Evolutionary conservation across 2,888 invertebrate species (phyloP).

Genomic region (Plagodis dolabraria): DNA sequence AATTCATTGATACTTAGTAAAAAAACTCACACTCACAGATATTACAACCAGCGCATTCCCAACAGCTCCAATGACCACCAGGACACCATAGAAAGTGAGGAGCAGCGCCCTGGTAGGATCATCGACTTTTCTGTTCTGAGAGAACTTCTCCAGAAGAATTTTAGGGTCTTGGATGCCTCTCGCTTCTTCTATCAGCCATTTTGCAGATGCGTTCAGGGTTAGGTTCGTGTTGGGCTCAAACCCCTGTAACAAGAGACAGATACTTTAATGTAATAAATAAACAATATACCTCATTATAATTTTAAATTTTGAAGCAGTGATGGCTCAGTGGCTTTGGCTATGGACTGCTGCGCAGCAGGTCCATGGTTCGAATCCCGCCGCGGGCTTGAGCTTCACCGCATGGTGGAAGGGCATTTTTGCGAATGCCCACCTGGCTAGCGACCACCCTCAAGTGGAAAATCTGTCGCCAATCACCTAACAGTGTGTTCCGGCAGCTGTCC

Average conservation of each 20-base stretch:
- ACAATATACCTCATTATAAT: not conserved
- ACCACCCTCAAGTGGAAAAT: too few species aligned
- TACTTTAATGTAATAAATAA: not conserved
- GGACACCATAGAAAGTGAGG: slow-evolving; percentile 88
- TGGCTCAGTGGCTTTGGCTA: too few species aligned
- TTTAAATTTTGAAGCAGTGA: too few species aligned
- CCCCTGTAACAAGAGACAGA: slow-evolving; percentile 64
- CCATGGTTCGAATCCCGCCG: too few species aligned
- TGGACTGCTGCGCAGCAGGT: too few species aligned
- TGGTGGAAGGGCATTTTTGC: too few species aligned
- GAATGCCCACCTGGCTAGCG: too few species aligned
- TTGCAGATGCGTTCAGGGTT: slow-evolving; percentile 69
- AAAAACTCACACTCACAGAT: slow-evolving; percentile 72
- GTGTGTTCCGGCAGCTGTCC: too few species aligned
- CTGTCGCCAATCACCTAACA: too few species aligned
- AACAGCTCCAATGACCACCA: slow-evolving; percentile 92
- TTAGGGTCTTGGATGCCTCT: slow-evolving; percentile 70
- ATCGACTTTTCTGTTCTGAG: slow-evolving; percentile 89
- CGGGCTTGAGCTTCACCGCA: too few species aligned
- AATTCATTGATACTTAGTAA: too few species aligned
- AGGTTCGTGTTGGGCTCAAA: slow-evolving; percentile 68
- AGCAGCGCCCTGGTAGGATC: slow-evolving; percentile 88
- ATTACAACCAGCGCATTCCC: slow-evolving; percentile 95
- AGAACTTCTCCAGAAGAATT: slow-evolving; percentile 85
- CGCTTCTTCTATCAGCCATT: slow-evolving; percentile 77